Conservation (phyloP, 2,888 invertebrate species). For the Drosophila monieri region DNA sequence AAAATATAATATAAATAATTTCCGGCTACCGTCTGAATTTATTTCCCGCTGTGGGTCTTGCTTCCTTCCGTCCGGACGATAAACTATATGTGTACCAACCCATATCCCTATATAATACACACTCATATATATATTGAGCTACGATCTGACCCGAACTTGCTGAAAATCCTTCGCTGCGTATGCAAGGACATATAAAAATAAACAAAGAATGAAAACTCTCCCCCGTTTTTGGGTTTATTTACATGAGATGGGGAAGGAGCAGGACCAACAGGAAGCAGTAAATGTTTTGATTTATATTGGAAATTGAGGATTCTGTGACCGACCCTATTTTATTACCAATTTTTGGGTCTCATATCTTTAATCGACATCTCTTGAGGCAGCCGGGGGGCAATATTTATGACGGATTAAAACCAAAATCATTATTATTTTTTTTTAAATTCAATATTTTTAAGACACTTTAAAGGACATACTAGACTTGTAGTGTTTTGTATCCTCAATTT, state of each 20-base stretch:
- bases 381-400: not conserved
- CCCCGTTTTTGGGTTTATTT: constrained; percentile 56
- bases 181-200: constrained; percentile 56
- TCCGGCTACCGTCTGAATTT: constrained; percentile 63
- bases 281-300: constrained; percentile 68
- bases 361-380: constrained; percentile 33
- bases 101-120: constrained; percentile 8
- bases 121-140: constrained; percentile 20
- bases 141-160: constrained; percentile 29
- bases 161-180: constrained; percentile 44
- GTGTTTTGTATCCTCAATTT: constrained; percentile 34
- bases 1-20: constrained; percentile 76
- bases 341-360: constrained; percentile 21
- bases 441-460: not conserved
- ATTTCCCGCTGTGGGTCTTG: constrained; percentile 51
- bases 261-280: constrained; percentile 64
- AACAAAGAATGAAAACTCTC: constrained; percentile 49
- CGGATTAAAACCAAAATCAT: constrained; percentile 11
- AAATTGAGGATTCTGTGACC: constrained; percentile 56
- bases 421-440: not conserved
- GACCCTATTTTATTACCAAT: constrained; percentile 28
- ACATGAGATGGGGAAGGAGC: constrained; percentile 54
- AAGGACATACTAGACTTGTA: not conserved
- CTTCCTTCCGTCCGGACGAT: constrained; percentile 66
- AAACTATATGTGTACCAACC: constrained; percentile 37